phyloP scores from a whole-genome alignment of 2,888 invertebrate species.

The Falcaria lacertinaria region DNA sequence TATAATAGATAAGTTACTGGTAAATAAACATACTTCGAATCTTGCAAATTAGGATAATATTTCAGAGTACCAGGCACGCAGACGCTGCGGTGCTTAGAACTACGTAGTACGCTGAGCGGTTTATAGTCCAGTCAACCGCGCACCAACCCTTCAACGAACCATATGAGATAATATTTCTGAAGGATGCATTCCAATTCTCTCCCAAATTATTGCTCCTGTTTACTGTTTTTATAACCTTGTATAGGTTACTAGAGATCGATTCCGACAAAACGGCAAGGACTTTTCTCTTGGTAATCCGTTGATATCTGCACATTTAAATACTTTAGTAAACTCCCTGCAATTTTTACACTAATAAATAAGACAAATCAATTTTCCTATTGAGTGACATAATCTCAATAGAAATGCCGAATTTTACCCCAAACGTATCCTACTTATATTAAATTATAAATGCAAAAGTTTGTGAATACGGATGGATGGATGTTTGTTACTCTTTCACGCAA shows the following conservation, averaged over 20 bases:
- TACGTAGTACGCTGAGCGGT: constrained; percentile 16
- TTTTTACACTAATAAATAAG: neutral
- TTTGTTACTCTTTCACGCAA: too few relatives aligned
- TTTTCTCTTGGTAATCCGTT: too few relatives aligned
- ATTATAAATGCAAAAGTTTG: too few relatives aligned
- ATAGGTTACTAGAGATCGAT: too few relatives aligned
- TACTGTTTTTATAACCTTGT: too few relatives aligned
- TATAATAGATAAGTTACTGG: too few relatives aligned
- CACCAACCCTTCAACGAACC: constrained; percentile 16
- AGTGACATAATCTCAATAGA: neutral
- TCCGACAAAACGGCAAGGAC: too few relatives aligned
- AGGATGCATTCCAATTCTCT: neutral
- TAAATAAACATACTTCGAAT: too few relatives aligned
- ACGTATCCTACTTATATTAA: neutral
- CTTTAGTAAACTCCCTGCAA: too few relatives aligned
- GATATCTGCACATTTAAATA: too few relatives aligned
- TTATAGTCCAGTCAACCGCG: constrained; percentile 24
- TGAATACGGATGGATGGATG: too few relatives aligned
- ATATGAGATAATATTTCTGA: constrained; percentile 1
- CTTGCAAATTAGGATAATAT: neutral
- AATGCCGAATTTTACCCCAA: neutral
- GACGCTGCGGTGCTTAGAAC: constrained; percentile 11
- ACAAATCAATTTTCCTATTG: neutral
- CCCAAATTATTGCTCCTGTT: too few relatives aligned
- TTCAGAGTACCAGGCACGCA: neutral